phyloP scores from a whole-genome alignment of 1,140 invertebrate genomes.

The Drosophila kurseongensis region DNA sequence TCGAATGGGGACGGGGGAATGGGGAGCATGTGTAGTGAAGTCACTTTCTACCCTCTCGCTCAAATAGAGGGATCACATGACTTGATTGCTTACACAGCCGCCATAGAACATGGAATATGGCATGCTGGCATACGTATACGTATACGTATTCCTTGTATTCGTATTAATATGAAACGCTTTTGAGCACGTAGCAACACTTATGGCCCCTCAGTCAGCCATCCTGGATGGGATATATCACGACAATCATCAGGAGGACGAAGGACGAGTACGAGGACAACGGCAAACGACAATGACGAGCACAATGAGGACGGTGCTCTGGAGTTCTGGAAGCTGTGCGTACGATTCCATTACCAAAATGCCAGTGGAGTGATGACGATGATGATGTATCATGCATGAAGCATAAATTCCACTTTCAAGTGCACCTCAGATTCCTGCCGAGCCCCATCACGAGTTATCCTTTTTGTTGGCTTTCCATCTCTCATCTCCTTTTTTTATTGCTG shows the following conservation, averaged over 20 bases:
- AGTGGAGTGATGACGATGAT: slow-evolving; percentile 52
- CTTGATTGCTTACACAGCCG: slow-evolving; percentile 77
- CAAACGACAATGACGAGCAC: slow-evolving; percentile 49
- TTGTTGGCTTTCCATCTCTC: slow-evolving; percentile 57
- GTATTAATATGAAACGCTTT: slow-evolving; percentile 83
- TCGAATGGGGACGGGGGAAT: neutral
- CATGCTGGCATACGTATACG: slow-evolving; percentile 17
- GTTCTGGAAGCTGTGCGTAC: slow-evolving; percentile 62
- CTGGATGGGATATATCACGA: slow-evolving; percentile 67
- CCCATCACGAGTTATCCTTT: slow-evolving; percentile 69
- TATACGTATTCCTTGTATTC: slow-evolving; percentile 38
- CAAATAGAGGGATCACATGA: slow-evolving; percentile 82
- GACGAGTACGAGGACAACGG: slow-evolving; percentile 39
- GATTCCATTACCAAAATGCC: slow-evolving; percentile 80
- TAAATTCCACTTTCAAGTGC: slow-evolving; percentile 81
- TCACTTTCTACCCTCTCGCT: slow-evolving; percentile 79
- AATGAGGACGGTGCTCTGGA: slow-evolving; percentile 40
- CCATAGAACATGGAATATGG: slow-evolving; percentile 69
- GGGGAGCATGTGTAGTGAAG: slow-evolving; percentile 60
- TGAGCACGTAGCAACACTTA: slow-evolving; percentile 83
- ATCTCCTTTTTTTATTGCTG: slow-evolving; percentile 17
- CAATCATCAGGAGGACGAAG: slow-evolving; percentile 58
- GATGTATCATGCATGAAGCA: slow-evolving; percentile 82
- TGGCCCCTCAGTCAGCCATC: slow-evolving; percentile 60
- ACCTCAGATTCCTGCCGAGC: slow-evolving; percentile 54